Evolutionary conservation across 2,797 vertebrate genomes (phyloP), one percentile per base, ranked within the genome.

Genomic region (Anabas testudineus): DNA sequence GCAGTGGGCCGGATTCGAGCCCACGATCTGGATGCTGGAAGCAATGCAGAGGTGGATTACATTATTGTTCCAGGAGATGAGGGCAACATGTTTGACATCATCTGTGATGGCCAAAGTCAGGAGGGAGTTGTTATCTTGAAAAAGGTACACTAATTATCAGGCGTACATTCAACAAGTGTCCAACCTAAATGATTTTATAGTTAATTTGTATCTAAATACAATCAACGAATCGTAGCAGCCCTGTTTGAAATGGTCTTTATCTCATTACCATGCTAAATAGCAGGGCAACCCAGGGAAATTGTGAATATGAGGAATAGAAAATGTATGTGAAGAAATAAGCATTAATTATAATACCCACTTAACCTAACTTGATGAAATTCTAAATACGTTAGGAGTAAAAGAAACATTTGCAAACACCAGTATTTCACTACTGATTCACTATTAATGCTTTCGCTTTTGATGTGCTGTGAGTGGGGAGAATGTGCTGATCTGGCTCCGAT

Each of bases 21-120:
- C 53, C 93, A 96, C 22, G 97, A 99, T 57, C 93, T 95, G 32
- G 97, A 99, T 77, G 90, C 90, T 68, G 96, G 95, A 62, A 92
- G 88, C 82, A 97, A 98, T 73, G 96, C 97, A 7, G 91, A 94
- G 88, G 96, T 99, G 78, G 95, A 96, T 43, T 99, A 97, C 65
- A 93, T 86, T 68, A 96, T 98, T 45, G 93, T 97, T 71, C 96
- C 96, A 56, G 97, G 96, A 83, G 96, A 97, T 22, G 95, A 96
- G n/a, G 94, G 95, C 53, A 94, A 94, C 74, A 84, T 96, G 75
- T 99, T 99, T 91, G 95, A 97, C 63, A 95, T 99, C 21, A 62
- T 92, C 54, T 95, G 95, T 60, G 91, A 95, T 65, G 87, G 92
- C n/a, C 43, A 74, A 64, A 82, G 28, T 34, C 96, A 97, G 81